Evolutionary conservation across 2,888 invertebrate species (phyloP), one percentile per base, ranked within the genome.

Genomic region (Venusia cambrica): DNA sequence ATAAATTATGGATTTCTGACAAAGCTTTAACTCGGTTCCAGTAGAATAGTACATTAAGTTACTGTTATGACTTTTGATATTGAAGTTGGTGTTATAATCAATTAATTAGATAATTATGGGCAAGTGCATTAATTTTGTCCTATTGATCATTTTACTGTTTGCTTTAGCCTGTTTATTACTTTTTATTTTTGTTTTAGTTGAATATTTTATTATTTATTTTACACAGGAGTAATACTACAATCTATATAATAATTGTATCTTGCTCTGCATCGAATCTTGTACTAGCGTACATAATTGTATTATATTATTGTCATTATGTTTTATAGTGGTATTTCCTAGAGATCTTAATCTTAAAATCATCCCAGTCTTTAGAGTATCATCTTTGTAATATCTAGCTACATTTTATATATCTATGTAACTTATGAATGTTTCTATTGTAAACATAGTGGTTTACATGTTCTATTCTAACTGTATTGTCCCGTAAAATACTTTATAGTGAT

Each of bases 11-110:
- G 75, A 84, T 81, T 85, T 85, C 78, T 84, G 78, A 78, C 66
- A 79, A 85, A 87, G 87, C 87, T 87, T 87, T 87, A 87, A 87
- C 85, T 84, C 72, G 83, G 87, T 87, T 87, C 84, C 85, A 87
- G 80, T 85, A 87, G 85, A 81, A 73, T 75, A 83, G 80, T 79
- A 69, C 81, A 79, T 74, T 87, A 83, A 85, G 85, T 87, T 87
- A 85, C 83, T 85, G 87, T 87, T 87, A 84, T 84, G 68, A 72
- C 73, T 78, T 76, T 78, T 76, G 77, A 77, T 83, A 85, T 85
- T 81, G 69, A 84, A 80, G 83, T 87, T 85, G 83, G 67, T 85
- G 85, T 87, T 85, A 73, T 84, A 83, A 84, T 84, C 84, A 84
- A 84, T 83, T 74, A 79, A 72, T 80, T 83, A 87, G 85, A 73